Conservation (phyloP, 1,140 invertebrate genomes). For the Venturia canescens region DNA sequence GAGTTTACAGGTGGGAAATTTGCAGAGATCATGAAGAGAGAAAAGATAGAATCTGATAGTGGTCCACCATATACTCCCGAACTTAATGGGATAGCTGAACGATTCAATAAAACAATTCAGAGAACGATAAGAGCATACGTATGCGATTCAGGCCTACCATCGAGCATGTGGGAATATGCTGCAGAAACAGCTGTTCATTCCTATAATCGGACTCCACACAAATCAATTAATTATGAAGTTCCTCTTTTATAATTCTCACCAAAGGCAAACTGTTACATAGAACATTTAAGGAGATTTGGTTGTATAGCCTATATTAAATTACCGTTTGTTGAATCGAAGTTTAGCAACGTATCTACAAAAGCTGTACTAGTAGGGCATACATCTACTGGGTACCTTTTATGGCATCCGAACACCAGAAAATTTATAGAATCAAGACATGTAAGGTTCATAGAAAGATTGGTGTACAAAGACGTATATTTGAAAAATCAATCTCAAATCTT, state of each 20-base stretch:
- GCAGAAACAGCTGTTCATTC: conserved; percentile 62
- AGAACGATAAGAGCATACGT: conserved; percentile 65
- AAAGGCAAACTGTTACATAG: conserved; percentile 36
- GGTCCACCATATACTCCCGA: conserved; percentile 57
- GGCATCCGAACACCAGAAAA: conserved; percentile 53
- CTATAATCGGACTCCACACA: conserved; percentile 62
- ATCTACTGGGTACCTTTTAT: conserved; percentile 52
- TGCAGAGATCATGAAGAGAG: conserved; percentile 48
- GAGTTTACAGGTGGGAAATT: conserved; percentile 56
- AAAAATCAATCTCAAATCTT: conserved; percentile 10
- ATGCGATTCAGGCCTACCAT: conserved; percentile 61
- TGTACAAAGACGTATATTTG: conserved; percentile 46
- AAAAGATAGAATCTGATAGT: conserved; percentile 52
- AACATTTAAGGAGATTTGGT: conserved; percentile 53
- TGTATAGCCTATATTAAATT: conserved; percentile 52
- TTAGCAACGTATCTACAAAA: conserved; percentile 50
- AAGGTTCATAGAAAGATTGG: conserved; percentile 58
- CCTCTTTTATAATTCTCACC: conserved; percentile 45
- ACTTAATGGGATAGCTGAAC: conserved; percentile 67
- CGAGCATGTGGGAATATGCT: conserved; percentile 68
- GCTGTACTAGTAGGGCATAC: conserved; percentile 54
- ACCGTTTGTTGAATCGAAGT: conserved; percentile 48
- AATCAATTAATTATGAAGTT: conserved; percentile 48
- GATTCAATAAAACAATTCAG: conserved; percentile 67
- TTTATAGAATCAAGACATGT: conserved; percentile 56